Percentiles rank a stretch among this genome's conserved stretches.
Evolutionary conservation across 2,797 vertebrate genomes (phyloP).

Genomic region (Chloroceryle inda): DNA sequence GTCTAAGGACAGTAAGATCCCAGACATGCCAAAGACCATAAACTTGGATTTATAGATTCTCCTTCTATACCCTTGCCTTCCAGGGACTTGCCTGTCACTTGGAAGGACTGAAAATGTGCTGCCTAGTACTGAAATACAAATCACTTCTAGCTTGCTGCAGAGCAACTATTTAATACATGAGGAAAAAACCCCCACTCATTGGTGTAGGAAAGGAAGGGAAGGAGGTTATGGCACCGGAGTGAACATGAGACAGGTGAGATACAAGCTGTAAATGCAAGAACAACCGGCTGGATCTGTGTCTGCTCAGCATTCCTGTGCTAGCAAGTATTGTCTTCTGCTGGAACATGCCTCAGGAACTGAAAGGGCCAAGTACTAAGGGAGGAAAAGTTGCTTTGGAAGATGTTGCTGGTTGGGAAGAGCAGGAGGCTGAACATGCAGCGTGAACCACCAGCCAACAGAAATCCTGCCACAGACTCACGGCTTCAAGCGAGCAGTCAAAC

Average conservation of each 20-base stretch:
- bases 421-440: background rate
- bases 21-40: background rate
- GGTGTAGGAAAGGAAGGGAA: background rate
- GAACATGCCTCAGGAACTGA: background rate
- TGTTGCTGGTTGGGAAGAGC: background rate
- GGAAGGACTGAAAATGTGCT: background rate
- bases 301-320: background rate
- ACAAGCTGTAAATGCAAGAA: background rate
- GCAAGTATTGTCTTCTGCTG: background rate
- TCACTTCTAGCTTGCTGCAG: background rate
- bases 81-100: background rate
- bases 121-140: background rate
- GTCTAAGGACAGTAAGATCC: background rate
- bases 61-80: background rate
- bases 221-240: background rate
- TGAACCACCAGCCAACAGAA: background rate
- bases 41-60: background rate
- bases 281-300: background rate
- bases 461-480: background rate
- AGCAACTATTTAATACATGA: background rate
- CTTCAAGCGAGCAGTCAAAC: background rate
- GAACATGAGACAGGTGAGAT: accelerated
- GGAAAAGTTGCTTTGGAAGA: background rate
- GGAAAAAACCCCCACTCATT: background rate
- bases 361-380: background rate